Percentiles rank a stretch among this genome's conserved stretches.
These are phyloP conservation scores for Apantesis nais DNA, from an alignment of 2,888 invertebrate species.

Conservation along the genomic window DNA sequence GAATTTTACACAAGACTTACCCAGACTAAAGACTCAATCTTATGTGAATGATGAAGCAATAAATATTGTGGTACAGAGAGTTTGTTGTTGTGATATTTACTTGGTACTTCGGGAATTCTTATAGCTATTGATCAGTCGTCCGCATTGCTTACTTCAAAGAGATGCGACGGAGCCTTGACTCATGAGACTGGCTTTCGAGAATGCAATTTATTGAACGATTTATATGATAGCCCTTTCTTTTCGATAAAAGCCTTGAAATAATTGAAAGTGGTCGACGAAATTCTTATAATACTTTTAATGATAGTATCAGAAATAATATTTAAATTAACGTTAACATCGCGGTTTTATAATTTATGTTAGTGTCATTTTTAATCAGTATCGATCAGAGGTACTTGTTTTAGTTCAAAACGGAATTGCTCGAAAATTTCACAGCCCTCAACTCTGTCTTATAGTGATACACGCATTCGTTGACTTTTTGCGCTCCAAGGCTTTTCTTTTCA, in stretches of 20 bases:
- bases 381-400: conserved; percentile 23
- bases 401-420: conserved; percentile 30
- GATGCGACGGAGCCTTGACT: conserved; percentile 59
- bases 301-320: neutral
- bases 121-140: conserved; percentile 54
- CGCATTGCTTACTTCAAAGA: conserved; percentile 55
- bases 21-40: too few species aligned
- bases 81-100: conserved; percentile 59
- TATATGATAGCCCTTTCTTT: conserved; percentile 59
- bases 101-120: conserved; percentile 55
- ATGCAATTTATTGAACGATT: conserved; percentile 66
- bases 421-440: conserved; percentile 47
- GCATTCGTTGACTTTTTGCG: conserved; percentile 71
- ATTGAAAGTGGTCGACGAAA: conserved; percentile 5
- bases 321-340: neutral
- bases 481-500: conserved; percentile 68
- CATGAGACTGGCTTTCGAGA: conserved; percentile 55
- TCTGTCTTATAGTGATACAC: conserved; percentile 53
- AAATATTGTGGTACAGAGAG: conserved; percentile 51
- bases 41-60: conserved; percentile 41
- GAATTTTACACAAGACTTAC: too few species aligned
- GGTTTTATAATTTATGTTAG: neutral
- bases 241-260: conserved; percentile 52
- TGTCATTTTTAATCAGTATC: neutral
- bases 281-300: neutral